Percentiles rank a stretch among this genome's conserved stretches.
Conservation (phyloP, 2,113 vertebrate genomes). For the Epinephelus moara region DNA sequence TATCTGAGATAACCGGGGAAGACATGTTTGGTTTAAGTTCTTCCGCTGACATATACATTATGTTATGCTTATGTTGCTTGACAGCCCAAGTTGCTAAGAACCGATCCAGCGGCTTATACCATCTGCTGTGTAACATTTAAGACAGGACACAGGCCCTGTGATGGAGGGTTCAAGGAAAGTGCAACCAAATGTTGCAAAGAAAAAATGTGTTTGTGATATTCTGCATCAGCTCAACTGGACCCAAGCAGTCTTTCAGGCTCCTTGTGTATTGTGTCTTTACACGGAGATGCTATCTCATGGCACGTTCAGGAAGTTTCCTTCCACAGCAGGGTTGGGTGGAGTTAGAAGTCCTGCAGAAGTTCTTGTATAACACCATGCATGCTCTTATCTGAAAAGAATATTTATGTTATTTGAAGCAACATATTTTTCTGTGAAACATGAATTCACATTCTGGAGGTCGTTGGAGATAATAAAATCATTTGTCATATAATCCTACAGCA, state of each 20-base stretch:
- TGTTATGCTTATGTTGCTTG: conserved; percentile 28
- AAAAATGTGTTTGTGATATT: conserved; percentile 47
- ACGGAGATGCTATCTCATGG: conserved; percentile 31
- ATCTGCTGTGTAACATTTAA: conserved; percentile 37
- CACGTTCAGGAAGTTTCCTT: conserved; percentile 18
- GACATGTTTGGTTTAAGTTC: conserved; percentile 51
- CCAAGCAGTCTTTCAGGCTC: conserved; percentile 14
- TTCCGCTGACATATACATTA: conserved; percentile 38
- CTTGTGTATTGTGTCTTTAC: conserved; percentile 14
- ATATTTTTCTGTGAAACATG: conserved; percentile 19
- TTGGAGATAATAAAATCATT: background rate
- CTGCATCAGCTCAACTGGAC: conserved; percentile 18
- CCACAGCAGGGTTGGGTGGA: background rate
- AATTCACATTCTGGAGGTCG: background rate
- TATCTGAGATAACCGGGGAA: conserved; percentile 39
- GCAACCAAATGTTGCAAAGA: conserved; percentile 44
- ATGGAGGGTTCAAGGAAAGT: conserved; percentile 61
- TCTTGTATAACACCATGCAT: background rate
- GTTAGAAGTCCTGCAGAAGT: background rate
- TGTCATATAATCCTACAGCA: conserved; percentile 1
- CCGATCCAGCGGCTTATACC: conserved; percentile 2
- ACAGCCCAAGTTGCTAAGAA: conserved; percentile 43
- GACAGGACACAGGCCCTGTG: conserved; percentile 44
- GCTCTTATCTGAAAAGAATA: conserved; percentile 1
- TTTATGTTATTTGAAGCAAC: conserved; percentile 9